Base-by-base conservation (phyloP, 2,888 invertebrate genomes). In the Drosophila flavopinicola region DNA sequence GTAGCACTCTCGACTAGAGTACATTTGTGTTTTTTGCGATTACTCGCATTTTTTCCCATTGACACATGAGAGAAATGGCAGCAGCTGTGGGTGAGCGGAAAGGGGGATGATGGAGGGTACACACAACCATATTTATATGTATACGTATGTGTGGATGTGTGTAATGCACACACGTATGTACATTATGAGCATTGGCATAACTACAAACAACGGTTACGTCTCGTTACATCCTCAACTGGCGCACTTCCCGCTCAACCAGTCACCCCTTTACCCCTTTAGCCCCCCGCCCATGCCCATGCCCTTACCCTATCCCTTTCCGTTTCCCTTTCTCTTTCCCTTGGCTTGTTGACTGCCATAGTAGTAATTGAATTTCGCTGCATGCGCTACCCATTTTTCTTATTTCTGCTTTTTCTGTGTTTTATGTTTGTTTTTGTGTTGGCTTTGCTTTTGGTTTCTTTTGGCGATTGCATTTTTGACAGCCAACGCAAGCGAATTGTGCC, bases 381-480 rank as follows among this genome's bases (percentile, higher is more conserved):
- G 66, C 58, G 56, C 44, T 39, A 27, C 33, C 35, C 51, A 45
- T 63, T 69, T 65, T 49, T 35, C 60, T 29, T 38, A 59, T 44
- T 37, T 47, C 41, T 23, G 29, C n/a, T 24, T 32, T 48, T 39
- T 41, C 10, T 41, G 27, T 33, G 11, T 27, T 51, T 49, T 32
- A 33, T 33, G 38, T 44, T 56, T 45, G 41, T 6, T 32, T 23
- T 37, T 23, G 20, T 15, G 20, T 53, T n/a, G n/a, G n/a, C 37
- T 37, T 24, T 9, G 9, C 11, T 25, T 48, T 29, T 25, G 41
- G 13, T 11, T 17, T 11, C 25, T 38, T 64, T 51, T 56, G 63
- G 57, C 73, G 64, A 83, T 78, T 78, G 78, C 85, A 79, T 75
- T 79, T 78, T 85, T 80, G 85, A 85, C 78, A 78, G 78, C 61